Evolutionary conservation across 1,140 invertebrate genomes (phyloP).

Genomic region (Orchestia grillus): DNA sequence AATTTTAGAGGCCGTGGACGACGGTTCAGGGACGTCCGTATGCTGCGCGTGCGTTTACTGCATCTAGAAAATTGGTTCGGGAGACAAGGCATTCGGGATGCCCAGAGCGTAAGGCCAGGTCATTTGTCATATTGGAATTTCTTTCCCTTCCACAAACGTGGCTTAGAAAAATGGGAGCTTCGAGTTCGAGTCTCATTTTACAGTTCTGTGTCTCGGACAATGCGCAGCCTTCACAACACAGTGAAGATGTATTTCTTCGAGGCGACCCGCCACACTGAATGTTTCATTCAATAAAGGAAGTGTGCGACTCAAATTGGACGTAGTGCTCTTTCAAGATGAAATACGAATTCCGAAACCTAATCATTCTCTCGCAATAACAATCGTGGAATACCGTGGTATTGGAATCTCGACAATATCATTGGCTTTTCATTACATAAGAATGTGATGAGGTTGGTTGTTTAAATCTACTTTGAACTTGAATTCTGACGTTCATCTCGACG

Average conservation of each 20-base stretch:
- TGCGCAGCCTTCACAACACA: too few species aligned
- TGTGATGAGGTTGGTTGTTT: not conserved
- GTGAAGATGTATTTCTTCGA: too few species aligned
- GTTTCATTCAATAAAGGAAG: not conserved
- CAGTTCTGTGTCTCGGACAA: too few species aligned
- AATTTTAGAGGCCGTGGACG: not conserved
- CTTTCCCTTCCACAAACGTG: not conserved
- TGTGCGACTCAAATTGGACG: not conserved
- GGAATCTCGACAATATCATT: not conserved
- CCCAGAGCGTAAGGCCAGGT: not conserved
- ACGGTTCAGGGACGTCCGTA: not conserved
- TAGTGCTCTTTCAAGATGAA: not conserved
- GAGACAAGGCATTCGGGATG: not conserved
- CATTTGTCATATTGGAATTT: not conserved
- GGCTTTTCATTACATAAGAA: not conserved
- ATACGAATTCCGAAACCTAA: not conserved
- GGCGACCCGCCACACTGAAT: not conserved
- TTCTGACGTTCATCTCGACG: not conserved
- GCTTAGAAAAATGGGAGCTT: not conserved
- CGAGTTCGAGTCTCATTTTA: too few species aligned
- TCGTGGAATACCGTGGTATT: not conserved
- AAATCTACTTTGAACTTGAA: not conserved
- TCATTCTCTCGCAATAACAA: not conserved
- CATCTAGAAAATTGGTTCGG: not conserved
- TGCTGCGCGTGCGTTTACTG: not conserved